phyloP scores from a whole-genome alignment of 2,113 vertebrate species.

The Physeter macrocephalus region DNA sequence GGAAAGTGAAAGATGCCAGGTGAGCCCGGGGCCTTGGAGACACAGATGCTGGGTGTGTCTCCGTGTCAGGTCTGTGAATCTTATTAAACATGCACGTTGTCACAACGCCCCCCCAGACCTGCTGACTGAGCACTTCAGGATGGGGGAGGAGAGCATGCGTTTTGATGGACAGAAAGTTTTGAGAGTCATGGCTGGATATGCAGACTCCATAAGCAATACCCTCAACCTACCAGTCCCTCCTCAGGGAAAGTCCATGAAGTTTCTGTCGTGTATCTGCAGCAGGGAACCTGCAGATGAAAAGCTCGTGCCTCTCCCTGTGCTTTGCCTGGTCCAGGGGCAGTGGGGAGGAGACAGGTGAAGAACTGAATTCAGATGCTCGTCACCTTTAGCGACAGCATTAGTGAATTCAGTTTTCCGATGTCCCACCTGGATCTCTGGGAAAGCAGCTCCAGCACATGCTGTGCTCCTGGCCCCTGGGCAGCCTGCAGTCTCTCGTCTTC shows the following conservation, averaged over 20 bases:
- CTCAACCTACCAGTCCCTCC: accelerated
- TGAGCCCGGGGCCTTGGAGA: background rate
- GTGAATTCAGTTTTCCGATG: background rate
- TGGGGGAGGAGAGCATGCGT: accelerated
- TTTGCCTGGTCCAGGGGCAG: background rate
- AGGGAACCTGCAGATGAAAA: background rate
- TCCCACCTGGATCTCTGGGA: accelerated
- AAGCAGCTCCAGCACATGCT: accelerated
- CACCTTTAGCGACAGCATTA: background rate
- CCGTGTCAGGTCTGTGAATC: accelerated
- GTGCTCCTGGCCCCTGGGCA: background rate
- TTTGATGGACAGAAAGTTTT: background rate
- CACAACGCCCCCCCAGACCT: background rate
- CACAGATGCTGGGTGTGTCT: accelerated
- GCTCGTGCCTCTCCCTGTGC: accelerated
- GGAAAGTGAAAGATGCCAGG: background rate
- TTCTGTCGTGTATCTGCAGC: accelerated
- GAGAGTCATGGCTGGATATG: accelerated
- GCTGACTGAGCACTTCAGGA: background rate
- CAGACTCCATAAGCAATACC: accelerated
- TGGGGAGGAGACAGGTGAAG: accelerated
- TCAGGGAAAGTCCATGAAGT: accelerated
- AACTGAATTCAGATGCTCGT: background rate
- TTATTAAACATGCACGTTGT: background rate
- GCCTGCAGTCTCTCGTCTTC: accelerated